Percentiles rank a stretch among this genome's conserved stretches.
Conservation (phyloP, 2,113 vertebrate species). For the Panthera tigris region DNA sequence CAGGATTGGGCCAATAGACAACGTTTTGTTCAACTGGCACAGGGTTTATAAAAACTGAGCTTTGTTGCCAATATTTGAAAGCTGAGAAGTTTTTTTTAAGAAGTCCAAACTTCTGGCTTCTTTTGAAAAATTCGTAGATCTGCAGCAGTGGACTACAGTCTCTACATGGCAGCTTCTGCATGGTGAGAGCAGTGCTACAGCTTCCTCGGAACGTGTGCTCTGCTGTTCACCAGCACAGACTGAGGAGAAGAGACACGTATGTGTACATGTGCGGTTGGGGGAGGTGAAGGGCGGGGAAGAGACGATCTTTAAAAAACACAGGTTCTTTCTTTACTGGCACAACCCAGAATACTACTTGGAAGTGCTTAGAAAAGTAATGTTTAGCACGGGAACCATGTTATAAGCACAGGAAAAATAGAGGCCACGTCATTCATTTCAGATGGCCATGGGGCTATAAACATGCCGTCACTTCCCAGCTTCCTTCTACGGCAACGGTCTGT, state of each 20-base stretch:
- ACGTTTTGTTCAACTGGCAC: neutral
- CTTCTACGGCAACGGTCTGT: neutral
- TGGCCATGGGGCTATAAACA: neutral
- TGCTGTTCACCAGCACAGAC: conserved; percentile 68
- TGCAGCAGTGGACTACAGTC: neutral
- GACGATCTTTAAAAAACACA: conserved; percentile 79
- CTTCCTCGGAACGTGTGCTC: neutral
- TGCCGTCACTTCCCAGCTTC: neutral
- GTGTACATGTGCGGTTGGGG: conserved; percentile 12
- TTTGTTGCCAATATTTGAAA: conserved; percentile 10
- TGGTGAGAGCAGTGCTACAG: neutral
- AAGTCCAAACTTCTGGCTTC: neutral
- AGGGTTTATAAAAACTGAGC: neutral
- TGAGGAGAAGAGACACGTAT: conserved; percentile 86
- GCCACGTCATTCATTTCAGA: neutral
- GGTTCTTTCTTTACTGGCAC: conserved; percentile 67
- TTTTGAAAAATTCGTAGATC: neutral
- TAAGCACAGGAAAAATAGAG: neutral
- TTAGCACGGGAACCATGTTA: neutral
- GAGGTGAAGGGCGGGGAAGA: conserved; percentile 78
- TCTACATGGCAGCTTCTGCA: neutral
- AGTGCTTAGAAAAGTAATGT: conserved; percentile 40
- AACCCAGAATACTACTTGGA: conserved; percentile 56
- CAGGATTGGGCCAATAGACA: neutral
- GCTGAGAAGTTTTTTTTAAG: neutral